Evolutionary conservation across 2,797 vertebrate species (phyloP), one percentile per base, ranked within the genome.

Genomic region (Poeciliopsis turneri): DNA sequence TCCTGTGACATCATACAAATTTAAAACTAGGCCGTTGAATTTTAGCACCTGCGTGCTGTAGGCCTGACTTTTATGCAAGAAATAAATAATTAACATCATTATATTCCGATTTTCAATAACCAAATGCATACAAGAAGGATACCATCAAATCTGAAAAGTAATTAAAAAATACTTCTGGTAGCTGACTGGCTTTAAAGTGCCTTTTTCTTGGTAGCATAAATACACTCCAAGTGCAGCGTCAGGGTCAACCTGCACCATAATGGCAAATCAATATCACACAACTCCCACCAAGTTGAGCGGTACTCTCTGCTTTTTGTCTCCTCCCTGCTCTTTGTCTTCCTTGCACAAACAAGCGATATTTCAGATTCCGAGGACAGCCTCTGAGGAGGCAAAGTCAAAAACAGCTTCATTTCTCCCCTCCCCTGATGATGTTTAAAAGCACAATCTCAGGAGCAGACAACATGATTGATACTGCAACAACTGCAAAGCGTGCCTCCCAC

Each of bases 221-320:
- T 87, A 74, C 72, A 84, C 84, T 89, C 28, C 16, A 33, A 30
- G 43, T 51, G 77, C 83, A 72, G 78, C 7, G 43, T 77, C 80
- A 82, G 79, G 83, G 84, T 91, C 88, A 86, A 68, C 82, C 77
- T 80, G 79, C 83, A 51, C 49, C 75, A 73, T 89, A 87, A 89
- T 87, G 81, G 75, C 75, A 89, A 90, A 90, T 90, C 90, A 85
- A 87, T 94, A 86, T 49, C 47, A 80, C 74, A 33, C 75, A 61
- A 76, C 83, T 85, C 75, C 55, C 74, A 79, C 70, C 76, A 64
- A 69, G 81, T 87, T 69, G 3, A 55, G 71, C 13, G 59, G 53
- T 25, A 25, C 55, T 80, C 74, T 30, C 61, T 74, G n/a, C 77
- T 55, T 66, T 59, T 59, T 53, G 72, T 59, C 72, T 73, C 74